Percentiles rank a stretch among this genome's conserved stretches.
Evolutionary conservation across 92 coral and sea anemone species (phyloP).

Genomic region (Muricea muricata): DNA sequence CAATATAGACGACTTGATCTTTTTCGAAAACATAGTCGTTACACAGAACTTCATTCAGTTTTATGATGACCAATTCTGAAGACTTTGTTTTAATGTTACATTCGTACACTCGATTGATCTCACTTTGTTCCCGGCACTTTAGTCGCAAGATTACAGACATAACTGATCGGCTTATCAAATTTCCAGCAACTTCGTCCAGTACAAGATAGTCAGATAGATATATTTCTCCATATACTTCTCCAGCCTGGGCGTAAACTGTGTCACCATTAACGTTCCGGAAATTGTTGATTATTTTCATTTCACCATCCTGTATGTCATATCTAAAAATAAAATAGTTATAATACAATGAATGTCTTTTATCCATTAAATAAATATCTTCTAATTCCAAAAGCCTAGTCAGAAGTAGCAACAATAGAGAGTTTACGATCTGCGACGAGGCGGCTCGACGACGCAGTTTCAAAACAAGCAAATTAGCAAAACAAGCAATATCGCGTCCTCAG

Average conservation of each 20-base stretch:
- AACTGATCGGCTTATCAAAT: no score
- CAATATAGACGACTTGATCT: constrained; percentile 32
- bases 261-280: not conserved
- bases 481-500: no score
- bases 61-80: constrained; percentile 17
- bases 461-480: no score
- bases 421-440: no score
- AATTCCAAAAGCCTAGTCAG: not conserved
- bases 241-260: constrained; percentile 34
- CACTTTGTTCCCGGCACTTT: not conserved
- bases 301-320: constrained; percentile 18
- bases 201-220: constrained; percentile 27
- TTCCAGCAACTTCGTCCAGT: constrained; percentile 72
- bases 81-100: constrained; percentile 54
- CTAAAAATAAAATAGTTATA: constrained; percentile 12
- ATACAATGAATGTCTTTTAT: no score
- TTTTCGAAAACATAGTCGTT: constrained; percentile 26
- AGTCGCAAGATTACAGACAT: constrained; percentile 56
- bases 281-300: constrained; percentile 1
- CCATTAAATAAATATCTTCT: not conserved
- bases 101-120: constrained; percentile 38
- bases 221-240: constrained; percentile 65
- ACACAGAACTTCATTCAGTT: constrained; percentile 36
- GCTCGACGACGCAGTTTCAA: no score
- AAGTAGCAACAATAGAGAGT: not conserved